Base-by-base conservation (phyloP, 2,113 vertebrate genomes). In the Halichoeres trimaculatus region DNA sequence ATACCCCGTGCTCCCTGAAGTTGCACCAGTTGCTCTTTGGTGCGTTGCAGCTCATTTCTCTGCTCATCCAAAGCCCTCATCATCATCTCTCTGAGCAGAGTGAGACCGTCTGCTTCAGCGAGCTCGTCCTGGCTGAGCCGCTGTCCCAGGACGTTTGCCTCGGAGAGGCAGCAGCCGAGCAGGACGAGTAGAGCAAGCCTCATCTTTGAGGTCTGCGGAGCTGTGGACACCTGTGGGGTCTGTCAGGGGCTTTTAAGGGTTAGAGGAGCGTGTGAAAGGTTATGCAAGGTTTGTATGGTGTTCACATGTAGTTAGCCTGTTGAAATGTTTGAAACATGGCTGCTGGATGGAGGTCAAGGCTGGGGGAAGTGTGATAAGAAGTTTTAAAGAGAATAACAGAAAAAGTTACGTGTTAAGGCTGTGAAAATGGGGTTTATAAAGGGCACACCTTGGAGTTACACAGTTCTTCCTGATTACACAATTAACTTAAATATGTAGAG, bases 161-260 rank as follows among this genome's bases (percentile, higher is more conserved):
- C 59, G 59, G 70, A 74, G 43, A 77, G 50, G 55, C 62, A 86
- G 58, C 61, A 86, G 73, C 63, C 56, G 23, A 80, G 43, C 61
- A 76, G 54, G 23, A 73, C 14, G 10, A 81, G 51, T 60, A 76
- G 40, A 71, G 63, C 64, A 53, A 48, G 41, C 59, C 59, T 76
- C 62, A 70, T 83, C 60, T 66, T 63, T 20, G 10, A 63, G 10
- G 41, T 54, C 35, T 65, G 54, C 12, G 5, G 10, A 73, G 71
- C 36, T 52, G 66, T 64, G 36, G 24, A 65, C 54, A 22, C 45
- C 24, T 30, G 5, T 11, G 20, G 35, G 1, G 57, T 52, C 40
- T 62, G 61, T 53, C 55, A 24, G 51, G 20, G 8, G 19, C 22
- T 71, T 83, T 80, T 30, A 63, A 52, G 45, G 0, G 3, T 45